Evolutionary conservation across 1,140 invertebrate species (phyloP).

Genomic region (Caenorhabditis remanei): DNA sequence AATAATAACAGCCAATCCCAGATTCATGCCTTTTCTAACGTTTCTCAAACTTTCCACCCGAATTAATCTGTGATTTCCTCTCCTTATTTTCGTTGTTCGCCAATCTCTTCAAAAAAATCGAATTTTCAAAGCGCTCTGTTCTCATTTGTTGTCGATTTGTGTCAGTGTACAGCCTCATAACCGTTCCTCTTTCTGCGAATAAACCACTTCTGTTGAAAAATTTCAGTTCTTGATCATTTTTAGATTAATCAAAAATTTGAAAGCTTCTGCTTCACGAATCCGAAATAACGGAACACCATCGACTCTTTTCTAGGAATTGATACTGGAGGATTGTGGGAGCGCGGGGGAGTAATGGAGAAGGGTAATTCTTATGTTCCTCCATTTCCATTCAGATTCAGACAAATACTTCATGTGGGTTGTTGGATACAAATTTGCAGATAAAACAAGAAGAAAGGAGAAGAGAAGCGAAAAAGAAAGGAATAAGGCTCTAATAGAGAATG

Average conservation of each 20-base stretch:
- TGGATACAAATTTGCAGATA: constrained; percentile 33
- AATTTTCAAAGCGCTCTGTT: constrained; percentile 10
- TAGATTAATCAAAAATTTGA: too few species aligned
- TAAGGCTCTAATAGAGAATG: neutral
- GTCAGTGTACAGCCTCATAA: constrained; percentile 52
- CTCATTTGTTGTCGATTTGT: constrained; percentile 46
- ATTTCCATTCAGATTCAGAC: constrained; percentile 8
- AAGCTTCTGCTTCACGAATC: too few species aligned
- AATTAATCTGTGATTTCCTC: constrained; percentile 35
- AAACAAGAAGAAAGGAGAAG: neutral
- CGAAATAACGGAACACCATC: neutral
- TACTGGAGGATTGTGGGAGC: neutral
- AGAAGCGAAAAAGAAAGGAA: neutral
- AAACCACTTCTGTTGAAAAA: constrained; percentile 17
- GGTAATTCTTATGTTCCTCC: neutral
- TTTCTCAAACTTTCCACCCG: constrained; percentile 11
- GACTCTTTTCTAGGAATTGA: neutral
- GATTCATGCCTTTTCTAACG: neutral
- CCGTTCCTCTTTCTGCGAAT: constrained; percentile 40
- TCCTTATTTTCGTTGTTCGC: neutral
- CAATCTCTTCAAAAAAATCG: neutral
- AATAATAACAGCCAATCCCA: neutral
- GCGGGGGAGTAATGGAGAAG: constrained; percentile 19
- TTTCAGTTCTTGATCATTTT: too few species aligned
- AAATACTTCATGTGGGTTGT: constrained; percentile 7